These are phyloP conservation scores for Drosophila setifemur DNA, from an alignment of 1,140 invertebrate genomes.

Conservation along the genomic window DNA sequence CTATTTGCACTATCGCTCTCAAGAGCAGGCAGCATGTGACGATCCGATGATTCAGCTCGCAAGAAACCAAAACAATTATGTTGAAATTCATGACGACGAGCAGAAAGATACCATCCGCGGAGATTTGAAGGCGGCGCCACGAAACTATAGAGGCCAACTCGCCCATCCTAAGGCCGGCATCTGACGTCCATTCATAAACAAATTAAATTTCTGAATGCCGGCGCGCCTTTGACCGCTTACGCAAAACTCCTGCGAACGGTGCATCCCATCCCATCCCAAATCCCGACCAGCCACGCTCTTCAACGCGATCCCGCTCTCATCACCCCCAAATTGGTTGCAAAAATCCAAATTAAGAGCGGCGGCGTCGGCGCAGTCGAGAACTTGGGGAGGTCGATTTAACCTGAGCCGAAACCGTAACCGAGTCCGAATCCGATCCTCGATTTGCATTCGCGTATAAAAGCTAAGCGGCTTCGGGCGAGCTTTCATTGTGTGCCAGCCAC, in stretches of 20 bases:
- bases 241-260: constrained; percentile 27
- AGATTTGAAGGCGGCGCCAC: constrained; percentile 11
- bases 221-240: constrained; percentile 29
- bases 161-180: neutral
- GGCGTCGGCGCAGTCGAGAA: constrained; percentile 15
- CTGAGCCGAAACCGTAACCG: too few relatives aligned
- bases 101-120: too few relatives aligned
- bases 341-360: constrained; percentile 6
- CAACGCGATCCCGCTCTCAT: constrained; percentile 12
- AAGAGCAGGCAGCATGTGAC: neutral
- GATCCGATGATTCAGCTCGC: constrained; percentile 6
- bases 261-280: constrained; percentile 2
- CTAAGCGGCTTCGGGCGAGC: constrained; percentile 46
- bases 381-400: constrained; percentile 31
- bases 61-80: constrained; percentile 18
- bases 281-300: neutral
- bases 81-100: constrained; percentile 32
- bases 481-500: constrained; percentile 53
- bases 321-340: constrained; percentile 23
- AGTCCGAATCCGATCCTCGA: constrained; percentile 27
- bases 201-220: constrained; percentile 1
- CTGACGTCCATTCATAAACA: constrained; percentile 43
- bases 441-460: constrained; percentile 68
- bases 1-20: constrained; percentile 9
- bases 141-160: constrained; percentile 31